These are phyloP conservation scores for Bursaphelenchus mucronatus DNA, from an alignment of 1,140 invertebrate genomes.

Conservation along the genomic window DNA sequence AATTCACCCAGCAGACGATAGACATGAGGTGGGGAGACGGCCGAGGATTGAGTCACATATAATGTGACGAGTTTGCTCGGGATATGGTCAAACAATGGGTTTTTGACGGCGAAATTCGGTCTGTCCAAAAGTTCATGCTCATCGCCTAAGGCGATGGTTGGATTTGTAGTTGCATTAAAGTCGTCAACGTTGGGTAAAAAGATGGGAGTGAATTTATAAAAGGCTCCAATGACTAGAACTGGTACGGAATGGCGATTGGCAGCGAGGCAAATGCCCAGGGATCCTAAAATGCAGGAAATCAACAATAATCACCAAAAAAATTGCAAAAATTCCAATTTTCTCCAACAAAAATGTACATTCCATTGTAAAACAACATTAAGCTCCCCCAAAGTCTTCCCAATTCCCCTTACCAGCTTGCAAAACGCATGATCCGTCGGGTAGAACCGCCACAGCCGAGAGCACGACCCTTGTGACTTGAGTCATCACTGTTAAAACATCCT, in stretches of 20 bases:
- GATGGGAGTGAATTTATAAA: slow-evolving; percentile 37
- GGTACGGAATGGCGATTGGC: slow-evolving; percentile 39
- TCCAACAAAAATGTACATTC: slow-evolving; percentile 8
- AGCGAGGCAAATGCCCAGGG: slow-evolving; percentile 33
- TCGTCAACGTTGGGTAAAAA: slow-evolving; percentile 34
- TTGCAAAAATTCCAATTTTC: not conserved
- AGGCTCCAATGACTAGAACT: slow-evolving; percentile 30
- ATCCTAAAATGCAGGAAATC: too few relatives aligned
- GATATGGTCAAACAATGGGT: slow-evolving; percentile 37
- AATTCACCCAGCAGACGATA: slow-evolving; percentile 35
- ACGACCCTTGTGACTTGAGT: slow-evolving; percentile 31
- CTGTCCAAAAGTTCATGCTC: slow-evolving; percentile 20
- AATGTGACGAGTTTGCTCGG: slow-evolving; percentile 32
- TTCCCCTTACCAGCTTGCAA: slow-evolving; percentile 19
- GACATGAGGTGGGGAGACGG: slow-evolving; percentile 27
- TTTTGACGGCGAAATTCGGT: slow-evolving; percentile 19
- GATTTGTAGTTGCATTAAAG: slow-evolving; percentile 22
- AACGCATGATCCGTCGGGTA: slow-evolving; percentile 34
- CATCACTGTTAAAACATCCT: slow-evolving; percentile 26
- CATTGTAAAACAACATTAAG: not conserved
- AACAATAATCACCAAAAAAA: not conserved
- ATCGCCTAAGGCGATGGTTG: slow-evolving; percentile 8
- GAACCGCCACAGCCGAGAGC: slow-evolving; percentile 33
- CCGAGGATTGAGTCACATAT: slow-evolving; percentile 35
- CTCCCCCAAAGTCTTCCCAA: not conserved